phyloP scores from a whole-genome alignment of 2,113 vertebrate genomes.

The human (Homo sapiens) region GRCh38 chr14:32730501-32731000 shows the following conservation, averaged over 20 bases:
- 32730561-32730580: slow-evolving; percentile 23
- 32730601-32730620: slow-evolving; percentile 61
- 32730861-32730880: slow-evolving; percentile 79
- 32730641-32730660: slow-evolving; percentile 73
- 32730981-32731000: slow-evolving; percentile 75
- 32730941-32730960: slow-evolving; percentile 42
- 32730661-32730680: slow-evolving; percentile 67
- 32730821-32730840: slow-evolving; percentile 76
- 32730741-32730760: slow-evolving; percentile 86
- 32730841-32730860: slow-evolving; percentile 69
- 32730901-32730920: slow-evolving; percentile 46
- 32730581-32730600: slow-evolving; percentile 40
- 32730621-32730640: slow-evolving; percentile 79
- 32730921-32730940: slow-evolving; percentile 9
- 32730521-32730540: slow-evolving; percentile 21
- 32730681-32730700: slow-evolving; percentile 61
- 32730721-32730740: slow-evolving; percentile 79
- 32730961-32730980: slow-evolving; percentile 42
- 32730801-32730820: slow-evolving; percentile 81
- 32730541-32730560: background rate
- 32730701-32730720: slow-evolving; percentile 76
- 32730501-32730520: slow-evolving; percentile 54
- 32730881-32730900: slow-evolving; percentile 64
- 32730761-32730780: slow-evolving; percentile 82
- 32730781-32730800: slow-evolving; percentile 84